A percentile compares a stretch with the other conserved stretches of the same genome.
These are phyloP conservation scores for Hydrochoerus hydrochaeris DNA, from an alignment of 2,113 vertebrate species.

Conservation along the genomic window DNA sequence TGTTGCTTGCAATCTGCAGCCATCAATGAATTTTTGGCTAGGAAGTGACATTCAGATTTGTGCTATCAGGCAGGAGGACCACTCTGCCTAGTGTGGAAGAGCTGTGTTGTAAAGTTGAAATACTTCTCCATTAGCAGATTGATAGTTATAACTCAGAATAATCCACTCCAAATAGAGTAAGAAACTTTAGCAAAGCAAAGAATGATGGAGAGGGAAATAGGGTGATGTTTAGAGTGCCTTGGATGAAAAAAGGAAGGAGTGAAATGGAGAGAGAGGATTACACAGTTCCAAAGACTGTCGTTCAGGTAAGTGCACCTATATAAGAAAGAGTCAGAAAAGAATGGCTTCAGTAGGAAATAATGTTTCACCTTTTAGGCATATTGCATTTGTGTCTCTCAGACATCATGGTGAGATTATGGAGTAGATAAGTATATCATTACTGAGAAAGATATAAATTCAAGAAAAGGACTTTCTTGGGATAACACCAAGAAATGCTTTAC, in stretches of 20 bases:
- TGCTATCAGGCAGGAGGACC: background rate
- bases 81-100: background rate
- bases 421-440: background rate
- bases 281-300: background rate
- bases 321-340: background rate
- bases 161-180: background rate
- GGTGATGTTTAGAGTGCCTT: background rate
- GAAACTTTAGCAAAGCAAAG: background rate
- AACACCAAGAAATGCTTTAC: background rate
- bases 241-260: background rate
- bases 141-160: slow-evolving; percentile 6
- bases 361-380: background rate
- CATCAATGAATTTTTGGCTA: background rate
- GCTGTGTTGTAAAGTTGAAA: background rate
- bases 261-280: background rate
- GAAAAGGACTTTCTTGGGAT: background rate
- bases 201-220: background rate
- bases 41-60: slow-evolving; percentile 30
- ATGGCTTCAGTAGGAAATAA: background rate
- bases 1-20: background rate
- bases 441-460: background rate
- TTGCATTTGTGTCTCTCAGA: background rate
- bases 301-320: background rate
- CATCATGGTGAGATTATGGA: background rate
- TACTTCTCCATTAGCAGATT: background rate